These are phyloP conservation scores for Siphonodentalium dalli DNA, from an alignment of 2,888 invertebrate species.

Conservation along the genomic window DNA sequence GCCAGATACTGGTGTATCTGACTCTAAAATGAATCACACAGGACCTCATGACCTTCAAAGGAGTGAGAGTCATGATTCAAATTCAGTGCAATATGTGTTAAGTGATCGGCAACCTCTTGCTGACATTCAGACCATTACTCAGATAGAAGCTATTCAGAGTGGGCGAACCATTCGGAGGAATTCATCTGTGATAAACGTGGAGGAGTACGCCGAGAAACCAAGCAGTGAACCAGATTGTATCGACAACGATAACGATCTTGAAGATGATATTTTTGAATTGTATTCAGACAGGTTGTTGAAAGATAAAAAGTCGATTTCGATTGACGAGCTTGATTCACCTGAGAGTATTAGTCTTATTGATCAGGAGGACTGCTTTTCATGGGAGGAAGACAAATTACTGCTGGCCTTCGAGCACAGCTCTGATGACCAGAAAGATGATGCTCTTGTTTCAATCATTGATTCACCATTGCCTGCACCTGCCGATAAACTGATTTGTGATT, in stretches of 20 bases:
- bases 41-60: too few species aligned
- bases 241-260: too few species aligned
- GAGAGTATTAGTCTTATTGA: constrained; percentile 56
- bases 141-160: constrained; percentile 40
- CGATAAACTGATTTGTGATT: too few species aligned
- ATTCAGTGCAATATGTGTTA: too few species aligned
- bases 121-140: constrained; percentile 32
- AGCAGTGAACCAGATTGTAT: too few species aligned
- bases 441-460: neutral
- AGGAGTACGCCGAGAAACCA: constrained; percentile 32
- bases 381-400: constrained; percentile 56
- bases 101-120: constrained; percentile 24
- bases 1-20: too few species aligned
- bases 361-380: constrained; percentile 56
- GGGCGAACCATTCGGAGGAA: constrained; percentile 36
- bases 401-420: constrained; percentile 51
- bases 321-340: constrained; percentile 54
- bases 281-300: too few species aligned
- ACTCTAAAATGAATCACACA: too few species aligned
- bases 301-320: too few species aligned
- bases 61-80: too few species aligned
- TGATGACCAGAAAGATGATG: neutral
- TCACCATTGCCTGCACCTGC: neutral
- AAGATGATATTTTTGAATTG: too few species aligned
- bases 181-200: constrained; percentile 40